phyloP scores from a whole-genome alignment of 2,888 invertebrate genomes.

The Horisme vitalbata region DNA sequence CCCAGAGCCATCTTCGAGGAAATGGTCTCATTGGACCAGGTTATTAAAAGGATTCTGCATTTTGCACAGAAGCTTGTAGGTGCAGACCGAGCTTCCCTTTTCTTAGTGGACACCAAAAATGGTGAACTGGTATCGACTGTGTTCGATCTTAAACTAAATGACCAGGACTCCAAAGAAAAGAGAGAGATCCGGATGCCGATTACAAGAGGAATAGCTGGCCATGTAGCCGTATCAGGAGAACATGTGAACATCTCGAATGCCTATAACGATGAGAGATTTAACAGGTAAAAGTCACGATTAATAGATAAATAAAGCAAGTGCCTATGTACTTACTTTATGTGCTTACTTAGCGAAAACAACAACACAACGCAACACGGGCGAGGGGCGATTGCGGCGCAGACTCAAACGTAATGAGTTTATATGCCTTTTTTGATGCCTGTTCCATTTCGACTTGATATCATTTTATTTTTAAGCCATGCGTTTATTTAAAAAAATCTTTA shows the following conservation, averaged over 20 bases:
- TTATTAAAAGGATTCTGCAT: conserved; percentile 92
- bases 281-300: conserved; percentile 76
- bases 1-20: conserved; percentile 93
- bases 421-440: no score
- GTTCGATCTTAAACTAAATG: conserved; percentile 85
- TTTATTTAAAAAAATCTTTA: conserved; percentile 8
- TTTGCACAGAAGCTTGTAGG: conserved; percentile 91
- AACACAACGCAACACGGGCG: no score
- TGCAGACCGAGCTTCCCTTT: conserved; percentile 92
- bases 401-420: no score
- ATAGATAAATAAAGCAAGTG: no score
- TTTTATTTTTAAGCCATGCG: background rate
- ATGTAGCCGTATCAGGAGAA: conserved; percentile 91
- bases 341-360: no score
- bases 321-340: no score
- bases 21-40: conserved; percentile 91
- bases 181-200: conserved; percentile 87
- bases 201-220: conserved; percentile 91
- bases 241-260: conserved; percentile 92
- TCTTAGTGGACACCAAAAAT: conserved; percentile 88
- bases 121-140: conserved; percentile 91
- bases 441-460: background rate
- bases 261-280: conserved; percentile 90
- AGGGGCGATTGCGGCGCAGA: no score
- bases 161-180: conserved; percentile 53